A percentile compares a stretch with the other conserved stretches of the same genome.
phyloP scores from a whole-genome alignment of 2,797 vertebrate genomes.

The Parauchenoglanis ngamensis region DNA sequence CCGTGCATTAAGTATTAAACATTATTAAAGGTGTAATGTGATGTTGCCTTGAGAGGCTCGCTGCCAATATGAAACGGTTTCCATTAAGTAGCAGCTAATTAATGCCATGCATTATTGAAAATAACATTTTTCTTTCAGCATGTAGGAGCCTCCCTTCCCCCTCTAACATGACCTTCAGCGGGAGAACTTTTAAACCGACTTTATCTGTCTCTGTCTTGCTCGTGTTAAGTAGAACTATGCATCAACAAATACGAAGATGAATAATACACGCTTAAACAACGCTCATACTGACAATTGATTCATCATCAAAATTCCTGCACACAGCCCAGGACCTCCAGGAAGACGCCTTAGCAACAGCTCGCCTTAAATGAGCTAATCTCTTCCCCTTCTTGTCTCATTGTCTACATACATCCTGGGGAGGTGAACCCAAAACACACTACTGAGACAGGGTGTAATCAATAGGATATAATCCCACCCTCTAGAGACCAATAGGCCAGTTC shows the following conservation, averaged over 20 bases:
- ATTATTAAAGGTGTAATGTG: constrained; percentile 75
- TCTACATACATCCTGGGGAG: constrained; percentile 69
- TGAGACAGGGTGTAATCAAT: constrained; percentile 79
- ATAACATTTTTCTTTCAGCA: constrained; percentile 69
- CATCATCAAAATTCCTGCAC: constrained; percentile 51
- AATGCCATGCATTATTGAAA: constrained; percentile 73
- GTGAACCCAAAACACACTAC: constrained; percentile 75
- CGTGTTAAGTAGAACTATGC: constrained; percentile 39
- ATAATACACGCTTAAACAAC: constrained; percentile 40
- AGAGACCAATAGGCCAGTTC: constrained; percentile 75
- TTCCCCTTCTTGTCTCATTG: constrained; percentile 63
- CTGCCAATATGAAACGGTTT: constrained; percentile 69
- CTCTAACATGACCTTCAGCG: constrained; percentile 66
- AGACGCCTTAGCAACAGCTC: constrained; percentile 47
- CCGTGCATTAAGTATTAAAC: constrained; percentile 74
- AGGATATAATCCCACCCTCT: constrained; percentile 78
- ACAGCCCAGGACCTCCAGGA: constrained; percentile 55
- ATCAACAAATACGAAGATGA: constrained; percentile 19
- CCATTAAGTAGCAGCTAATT: constrained; percentile 76
- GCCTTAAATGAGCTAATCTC: constrained; percentile 62
- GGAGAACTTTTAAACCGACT: constrained; percentile 63
- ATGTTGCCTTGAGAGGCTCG: constrained; percentile 70
- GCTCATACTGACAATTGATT: constrained; percentile 24
- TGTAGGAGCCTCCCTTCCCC: constrained; percentile 61
- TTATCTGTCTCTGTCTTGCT: constrained; percentile 56